These are phyloP conservation scores for Eupithecia inturbata DNA, from an alignment of 2,888 invertebrate genomes.

Conservation along the genomic window DNA sequence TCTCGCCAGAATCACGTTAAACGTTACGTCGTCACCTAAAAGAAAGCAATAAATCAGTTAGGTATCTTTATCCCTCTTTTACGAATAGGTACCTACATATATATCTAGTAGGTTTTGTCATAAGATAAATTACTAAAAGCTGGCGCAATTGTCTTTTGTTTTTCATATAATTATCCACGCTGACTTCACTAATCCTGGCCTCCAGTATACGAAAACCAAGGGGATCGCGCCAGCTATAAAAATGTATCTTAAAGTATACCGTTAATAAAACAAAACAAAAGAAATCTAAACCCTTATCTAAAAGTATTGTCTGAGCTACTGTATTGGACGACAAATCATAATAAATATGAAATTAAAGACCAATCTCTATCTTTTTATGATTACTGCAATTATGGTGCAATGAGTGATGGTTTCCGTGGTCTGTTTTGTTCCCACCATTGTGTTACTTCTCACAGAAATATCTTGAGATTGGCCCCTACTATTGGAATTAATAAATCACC, in stretches of 20 bases:
- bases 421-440: constrained; percentile 2
- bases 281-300: not conserved
- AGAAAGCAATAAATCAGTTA: too few relatives aligned
- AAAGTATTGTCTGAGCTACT: not conserved
- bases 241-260: too few relatives aligned
- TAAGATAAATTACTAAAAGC: too few relatives aligned
- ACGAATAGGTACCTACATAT: too few relatives aligned
- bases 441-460: not conserved
- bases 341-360: not conserved
- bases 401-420: not conserved
- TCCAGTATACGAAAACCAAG: too few relatives aligned
- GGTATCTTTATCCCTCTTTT: too few relatives aligned
- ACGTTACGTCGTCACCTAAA: too few relatives aligned
- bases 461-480: not conserved
- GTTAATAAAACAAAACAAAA: not conserved
- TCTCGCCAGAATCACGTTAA: not conserved
- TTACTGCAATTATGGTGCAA: constrained; percentile 1
- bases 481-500: not conserved
- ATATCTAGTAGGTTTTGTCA: too few relatives aligned
- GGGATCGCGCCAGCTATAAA: too few relatives aligned
- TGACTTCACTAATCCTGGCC: too few relatives aligned
- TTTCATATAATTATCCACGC: too few relatives aligned
- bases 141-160: too few relatives aligned
- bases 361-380: not conserved
- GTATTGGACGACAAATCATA: not conserved